A percentile compares a stretch with the other conserved stretches of the same genome.
Evolutionary conservation across 2,113 vertebrate genomes (phyloP).

Genomic region (Pholis gunnellus): DNA sequence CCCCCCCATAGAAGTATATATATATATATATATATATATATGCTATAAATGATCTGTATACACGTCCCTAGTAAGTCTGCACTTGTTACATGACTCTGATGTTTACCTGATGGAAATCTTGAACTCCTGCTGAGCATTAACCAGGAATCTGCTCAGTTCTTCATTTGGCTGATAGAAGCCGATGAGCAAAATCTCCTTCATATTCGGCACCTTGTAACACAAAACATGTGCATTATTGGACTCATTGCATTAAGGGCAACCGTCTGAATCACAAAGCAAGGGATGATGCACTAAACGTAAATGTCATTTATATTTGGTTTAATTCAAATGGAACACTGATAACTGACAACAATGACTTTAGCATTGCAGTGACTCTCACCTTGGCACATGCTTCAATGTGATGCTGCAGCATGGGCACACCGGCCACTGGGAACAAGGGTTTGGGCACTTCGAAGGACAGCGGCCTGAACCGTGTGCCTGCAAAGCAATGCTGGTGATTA

Average conservation of each 20-base stretch:
- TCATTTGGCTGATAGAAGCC: slow-evolving; percentile 99
- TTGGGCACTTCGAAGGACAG: slow-evolving; percentile 98
- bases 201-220: slow-evolving; percentile 86
- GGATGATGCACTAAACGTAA: neutral
- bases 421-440: slow-evolving; percentile 95
- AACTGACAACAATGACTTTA: neutral
- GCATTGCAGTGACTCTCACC: slow-evolving; percentile 74
- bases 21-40: too few species aligned
- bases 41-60: neutral
- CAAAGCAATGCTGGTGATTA: neutral
- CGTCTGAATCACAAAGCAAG: neutral
- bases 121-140: slow-evolving; percentile 92
- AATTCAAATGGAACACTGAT: neutral
- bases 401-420: slow-evolving; percentile 98
- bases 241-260: neutral
- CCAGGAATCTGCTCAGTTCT: slow-evolving; percentile 90
- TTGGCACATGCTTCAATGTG: slow-evolving; percentile 96
- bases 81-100: neutral
- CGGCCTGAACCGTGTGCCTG: slow-evolving; percentile 94
- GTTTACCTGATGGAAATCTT: slow-evolving; percentile 91
- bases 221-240: slow-evolving; percentile 10
- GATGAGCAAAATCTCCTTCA: slow-evolving; percentile 96
- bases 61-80: neutral
- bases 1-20: too few species aligned
- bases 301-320: neutral